These are phyloP conservation scores for Erannis defoliaria DNA, from an alignment of 2,888 invertebrate genomes.

Conservation along the genomic window DNA sequence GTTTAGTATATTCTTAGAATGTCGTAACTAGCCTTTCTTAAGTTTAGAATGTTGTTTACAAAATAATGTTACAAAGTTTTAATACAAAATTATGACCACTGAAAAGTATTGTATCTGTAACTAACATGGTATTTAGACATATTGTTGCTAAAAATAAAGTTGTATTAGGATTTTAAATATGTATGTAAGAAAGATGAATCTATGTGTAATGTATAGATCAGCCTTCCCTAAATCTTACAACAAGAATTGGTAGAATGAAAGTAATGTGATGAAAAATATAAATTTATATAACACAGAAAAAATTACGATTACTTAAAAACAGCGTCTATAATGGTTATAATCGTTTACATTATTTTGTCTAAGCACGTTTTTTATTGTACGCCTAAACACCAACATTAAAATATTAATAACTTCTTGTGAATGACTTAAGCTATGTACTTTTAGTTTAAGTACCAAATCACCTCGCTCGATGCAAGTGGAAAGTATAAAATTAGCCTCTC, in stretches of 20 bases:
- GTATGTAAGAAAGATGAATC: no score
- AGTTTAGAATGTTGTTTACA: not conserved
- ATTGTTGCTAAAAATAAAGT: no score
- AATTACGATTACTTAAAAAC: no score
- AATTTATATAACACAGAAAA: no score
- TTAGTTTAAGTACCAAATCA: slow-evolving; percentile 22
- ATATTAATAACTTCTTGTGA: not conserved
- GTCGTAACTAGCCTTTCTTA: not conserved
- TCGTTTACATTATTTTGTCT: not conserved
- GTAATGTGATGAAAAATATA: no score
- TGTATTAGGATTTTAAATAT: no score
- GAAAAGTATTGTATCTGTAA: no score
- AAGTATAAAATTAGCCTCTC: slow-evolving; percentile 26
- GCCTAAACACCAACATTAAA: not conserved
- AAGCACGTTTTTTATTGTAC: not conserved
- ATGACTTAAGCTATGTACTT: slow-evolving; percentile 3
- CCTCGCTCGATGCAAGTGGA: slow-evolving; percentile 18
- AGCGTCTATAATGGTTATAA: not conserved
- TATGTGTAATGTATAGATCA: no score
- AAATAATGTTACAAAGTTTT: no score
- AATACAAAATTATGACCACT: not conserved
- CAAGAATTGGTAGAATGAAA: no score
- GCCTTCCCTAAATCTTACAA: no score
- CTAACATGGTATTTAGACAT: no score
- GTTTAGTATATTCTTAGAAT: not conserved